These are phyloP conservation scores for Cassiopea xamachana DNA, from an alignment of 30 jellyfish, hydroid and myxozoan genomes.

Conservation along the genomic window DNA sequence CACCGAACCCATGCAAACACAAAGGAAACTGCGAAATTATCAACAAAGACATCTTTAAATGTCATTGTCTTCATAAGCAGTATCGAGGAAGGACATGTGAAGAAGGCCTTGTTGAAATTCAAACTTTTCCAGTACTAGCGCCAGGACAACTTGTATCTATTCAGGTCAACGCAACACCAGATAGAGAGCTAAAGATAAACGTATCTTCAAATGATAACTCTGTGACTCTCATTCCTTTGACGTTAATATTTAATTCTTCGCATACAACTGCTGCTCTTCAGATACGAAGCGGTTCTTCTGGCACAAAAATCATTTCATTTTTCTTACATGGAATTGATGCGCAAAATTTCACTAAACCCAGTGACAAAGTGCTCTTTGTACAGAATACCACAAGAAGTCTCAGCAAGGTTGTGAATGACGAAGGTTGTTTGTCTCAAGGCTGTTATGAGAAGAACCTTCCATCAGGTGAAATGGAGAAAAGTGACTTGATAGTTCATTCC, in stretches of 20 bases:
- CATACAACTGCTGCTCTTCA: background rate
- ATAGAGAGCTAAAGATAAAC: slow-evolving; percentile 11
- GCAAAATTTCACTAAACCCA: slow-evolving; percentile 5
- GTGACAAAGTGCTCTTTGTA: slow-evolving; percentile 23
- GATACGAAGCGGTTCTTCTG: slow-evolving; percentile 2
- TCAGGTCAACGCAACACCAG: slow-evolving; percentile 63
- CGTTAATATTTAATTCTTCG: slow-evolving; percentile 21
- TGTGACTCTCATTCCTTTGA: slow-evolving; percentile 23
- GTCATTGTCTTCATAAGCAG: slow-evolving; percentile 53
- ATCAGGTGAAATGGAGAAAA: background rate
- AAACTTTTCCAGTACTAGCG: slow-evolving; percentile 29
- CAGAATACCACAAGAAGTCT: background rate
- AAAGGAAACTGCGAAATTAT: slow-evolving; percentile 36
- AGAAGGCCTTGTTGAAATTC: slow-evolving; percentile 50
- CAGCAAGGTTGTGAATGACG: slow-evolving; percentile 1
- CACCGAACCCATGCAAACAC: slow-evolving; percentile 80
- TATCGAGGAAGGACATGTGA: slow-evolving; percentile 57
- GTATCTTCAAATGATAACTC: slow-evolving; percentile 7
- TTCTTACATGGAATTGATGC: slow-evolving; percentile 43
- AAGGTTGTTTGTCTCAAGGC: slow-evolving; percentile 44
- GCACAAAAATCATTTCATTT: slow-evolving; percentile 21
- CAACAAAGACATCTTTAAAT: slow-evolving; percentile 22
- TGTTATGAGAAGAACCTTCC: background rate
- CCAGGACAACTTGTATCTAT: background rate
- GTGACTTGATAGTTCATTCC: background rate